phyloP scores from a whole-genome alignment of 2,797 vertebrate species.

The Pristis pectinata region DNA sequence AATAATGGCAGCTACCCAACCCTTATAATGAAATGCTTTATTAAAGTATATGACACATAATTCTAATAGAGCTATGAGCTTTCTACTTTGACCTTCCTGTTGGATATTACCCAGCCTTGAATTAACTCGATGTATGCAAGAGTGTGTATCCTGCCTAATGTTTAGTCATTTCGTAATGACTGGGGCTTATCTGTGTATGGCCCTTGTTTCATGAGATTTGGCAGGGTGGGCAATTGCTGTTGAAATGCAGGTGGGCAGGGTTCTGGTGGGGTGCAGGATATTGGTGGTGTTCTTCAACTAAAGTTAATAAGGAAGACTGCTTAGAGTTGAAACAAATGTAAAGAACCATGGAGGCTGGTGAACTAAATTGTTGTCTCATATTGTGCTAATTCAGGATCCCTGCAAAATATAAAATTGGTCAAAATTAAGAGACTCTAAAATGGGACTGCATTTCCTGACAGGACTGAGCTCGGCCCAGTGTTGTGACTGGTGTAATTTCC shows the following conservation, averaged over 20 bases:
- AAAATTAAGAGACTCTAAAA: no score
- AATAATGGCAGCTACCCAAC: not conserved
- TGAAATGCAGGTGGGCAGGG: no score
- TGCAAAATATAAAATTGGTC: no score
- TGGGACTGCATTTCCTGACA: no score
- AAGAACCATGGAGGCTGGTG: not conserved
- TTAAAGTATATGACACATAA: not conserved
- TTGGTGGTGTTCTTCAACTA: not conserved
- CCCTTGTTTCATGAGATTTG: no score
- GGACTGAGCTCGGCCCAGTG: no score
- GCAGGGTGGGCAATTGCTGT: no score
- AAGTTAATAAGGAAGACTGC: not conserved
- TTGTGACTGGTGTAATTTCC: no score
- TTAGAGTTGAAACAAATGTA: not conserved
- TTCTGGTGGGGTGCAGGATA: not conserved
- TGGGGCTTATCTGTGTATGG: not conserved
- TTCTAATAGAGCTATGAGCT: not conserved
- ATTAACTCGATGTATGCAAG: not conserved
- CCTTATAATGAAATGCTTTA: not conserved
- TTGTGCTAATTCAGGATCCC: no score
- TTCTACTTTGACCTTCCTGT: not conserved
- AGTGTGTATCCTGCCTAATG: not conserved
- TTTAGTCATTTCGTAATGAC: not conserved
- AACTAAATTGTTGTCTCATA: no score
- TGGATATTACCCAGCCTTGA: not conserved